phyloP scores from a whole-genome alignment of 2,797 vertebrate genomes.

The Simalia tracyae region DNA sequence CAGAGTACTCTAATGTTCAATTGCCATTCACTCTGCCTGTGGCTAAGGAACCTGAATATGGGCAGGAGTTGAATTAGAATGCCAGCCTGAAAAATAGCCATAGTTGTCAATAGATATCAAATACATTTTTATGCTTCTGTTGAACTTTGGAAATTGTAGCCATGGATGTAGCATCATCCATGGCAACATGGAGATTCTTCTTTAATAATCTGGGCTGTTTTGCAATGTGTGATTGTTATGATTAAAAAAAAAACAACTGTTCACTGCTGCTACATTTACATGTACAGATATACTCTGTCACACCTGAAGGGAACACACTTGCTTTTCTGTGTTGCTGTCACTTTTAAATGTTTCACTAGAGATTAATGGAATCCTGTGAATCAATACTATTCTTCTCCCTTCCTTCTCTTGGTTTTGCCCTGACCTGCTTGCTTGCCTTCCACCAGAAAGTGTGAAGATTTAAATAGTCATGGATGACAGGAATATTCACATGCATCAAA shows the following conservation, averaged over 20 bases:
- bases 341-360: background rate
- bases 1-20: slow-evolving; percentile 4
- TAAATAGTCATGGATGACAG: background rate
- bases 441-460: background rate
- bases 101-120: slow-evolving; percentile 8
- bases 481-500: background rate
- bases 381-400: background rate
- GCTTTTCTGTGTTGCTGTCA: background rate
- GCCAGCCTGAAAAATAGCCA: background rate
- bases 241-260: background rate
- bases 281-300: background rate
- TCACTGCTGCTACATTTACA: background rate
- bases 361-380: background rate
- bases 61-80: background rate
- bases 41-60: background rate
- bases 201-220: background rate
- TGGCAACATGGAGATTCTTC: background rate
- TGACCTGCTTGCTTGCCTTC: background rate
- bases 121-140: background rate
- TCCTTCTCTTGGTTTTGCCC: background rate
- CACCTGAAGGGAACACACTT: background rate
- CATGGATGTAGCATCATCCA: background rate
- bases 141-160: slow-evolving; percentile 1
- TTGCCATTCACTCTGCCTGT: background rate
- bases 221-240: background rate